A percentile compares a stretch with the other conserved stretches of the same genome.
phyloP scores from a whole-genome alignment of 1,140 invertebrate species.

The Acromyrmex heyeri region DNA sequence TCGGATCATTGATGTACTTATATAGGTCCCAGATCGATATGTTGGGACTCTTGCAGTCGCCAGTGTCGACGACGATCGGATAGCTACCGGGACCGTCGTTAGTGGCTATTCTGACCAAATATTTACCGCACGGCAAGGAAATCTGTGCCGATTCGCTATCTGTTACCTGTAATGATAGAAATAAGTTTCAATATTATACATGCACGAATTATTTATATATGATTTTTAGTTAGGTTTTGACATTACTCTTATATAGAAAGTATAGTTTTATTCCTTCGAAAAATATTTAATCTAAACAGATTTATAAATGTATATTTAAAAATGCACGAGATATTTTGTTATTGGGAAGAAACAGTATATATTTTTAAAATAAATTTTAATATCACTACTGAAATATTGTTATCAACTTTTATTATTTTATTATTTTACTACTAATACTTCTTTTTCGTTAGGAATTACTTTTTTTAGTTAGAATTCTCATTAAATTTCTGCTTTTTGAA shows the following conservation, averaged over 20 bases:
- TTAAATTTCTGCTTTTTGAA: too few species aligned
- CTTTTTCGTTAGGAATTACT: background rate
- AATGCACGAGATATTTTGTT: background rate
- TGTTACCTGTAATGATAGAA: slow-evolving; percentile 74
- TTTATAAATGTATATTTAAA: background rate
- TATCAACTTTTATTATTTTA: background rate
- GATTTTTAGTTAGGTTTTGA: background rate
- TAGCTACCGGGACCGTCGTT: slow-evolving; percentile 85
- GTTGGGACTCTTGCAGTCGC: background rate
- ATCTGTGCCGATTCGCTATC: slow-evolving; percentile 83
- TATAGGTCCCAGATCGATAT: background rate
- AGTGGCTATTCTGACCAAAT: slow-evolving; percentile 83
- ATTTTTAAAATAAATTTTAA: background rate
- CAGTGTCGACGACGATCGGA: slow-evolving; percentile 84
- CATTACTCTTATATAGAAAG: background rate
- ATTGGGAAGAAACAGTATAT: background rate
- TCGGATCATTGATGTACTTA: background rate
- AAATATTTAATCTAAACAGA: background rate
- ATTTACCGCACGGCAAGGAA: slow-evolving; percentile 83
- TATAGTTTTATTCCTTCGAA: background rate
- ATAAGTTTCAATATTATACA: background rate
- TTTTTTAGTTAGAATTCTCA: background rate
- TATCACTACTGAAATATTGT: background rate
- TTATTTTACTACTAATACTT: background rate
- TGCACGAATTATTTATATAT: background rate